Evolutionary conservation across 1,140 invertebrate genomes (phyloP).

Genomic region (Drosophila nannoptera): DNA sequence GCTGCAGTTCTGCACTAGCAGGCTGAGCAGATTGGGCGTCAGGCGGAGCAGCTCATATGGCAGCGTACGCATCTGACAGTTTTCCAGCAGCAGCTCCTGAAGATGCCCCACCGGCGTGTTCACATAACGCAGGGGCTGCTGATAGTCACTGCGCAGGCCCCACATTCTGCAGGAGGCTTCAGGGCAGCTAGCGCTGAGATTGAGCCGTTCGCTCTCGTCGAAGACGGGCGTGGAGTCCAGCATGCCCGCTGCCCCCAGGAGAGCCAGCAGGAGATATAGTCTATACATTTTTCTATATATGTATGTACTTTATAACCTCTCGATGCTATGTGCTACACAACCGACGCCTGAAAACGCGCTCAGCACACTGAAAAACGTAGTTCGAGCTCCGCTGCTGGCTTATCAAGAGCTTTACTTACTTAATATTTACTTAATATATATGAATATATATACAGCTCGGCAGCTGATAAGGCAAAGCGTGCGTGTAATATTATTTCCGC

Average conservation of each 20-base stretch:
- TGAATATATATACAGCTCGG: neutral
- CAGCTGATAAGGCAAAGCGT: constrained; percentile 37
- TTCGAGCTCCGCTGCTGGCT: constrained; percentile 12
- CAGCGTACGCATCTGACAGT: constrained; percentile 36
- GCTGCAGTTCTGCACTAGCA: constrained; percentile 55
- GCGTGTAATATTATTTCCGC: constrained; percentile 33
- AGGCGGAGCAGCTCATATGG: constrained; percentile 39
- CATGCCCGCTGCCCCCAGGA: neutral
- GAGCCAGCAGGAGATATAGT: constrained; percentile 14
- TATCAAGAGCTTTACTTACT: constrained; percentile 14
- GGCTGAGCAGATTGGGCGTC: constrained; percentile 44
- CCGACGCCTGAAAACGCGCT: constrained; percentile 35
- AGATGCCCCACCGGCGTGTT: constrained; percentile 13
- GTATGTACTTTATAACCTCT: constrained; percentile 8
- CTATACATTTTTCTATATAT: constrained; percentile 24
- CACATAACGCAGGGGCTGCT: constrained; percentile 24
- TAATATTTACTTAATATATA: neutral
- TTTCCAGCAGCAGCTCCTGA: constrained; percentile 43
- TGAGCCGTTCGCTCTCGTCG: constrained; percentile 17
- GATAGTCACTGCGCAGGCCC: constrained; percentile 9
- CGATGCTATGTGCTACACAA: constrained; percentile 5
- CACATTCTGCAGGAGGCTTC: constrained; percentile 38
- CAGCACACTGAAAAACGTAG: constrained; percentile 23
- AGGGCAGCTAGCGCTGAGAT: constrained; percentile 52
- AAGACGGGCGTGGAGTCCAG: neutral